Conservation (phyloP, 2,113 vertebrate genomes). For the Rhombomys opimus region DNA sequence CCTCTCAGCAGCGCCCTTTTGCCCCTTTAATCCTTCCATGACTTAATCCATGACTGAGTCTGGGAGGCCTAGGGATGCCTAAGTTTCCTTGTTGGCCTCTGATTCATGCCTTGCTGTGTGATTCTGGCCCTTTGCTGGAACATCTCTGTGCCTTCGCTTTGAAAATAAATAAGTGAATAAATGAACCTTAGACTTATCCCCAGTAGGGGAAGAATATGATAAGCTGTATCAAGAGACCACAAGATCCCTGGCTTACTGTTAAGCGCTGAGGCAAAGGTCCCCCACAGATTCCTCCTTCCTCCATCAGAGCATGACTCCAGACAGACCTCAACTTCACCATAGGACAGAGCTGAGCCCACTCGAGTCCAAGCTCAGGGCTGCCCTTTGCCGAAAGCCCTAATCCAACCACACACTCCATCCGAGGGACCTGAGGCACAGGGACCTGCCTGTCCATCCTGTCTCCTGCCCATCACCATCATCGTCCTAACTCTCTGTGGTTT, state of each 20-base stretch:
- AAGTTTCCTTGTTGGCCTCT: not conserved
- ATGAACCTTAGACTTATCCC: not conserved
- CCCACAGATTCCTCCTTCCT: not conserved
- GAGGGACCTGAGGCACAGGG: not conserved
- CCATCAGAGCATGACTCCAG: not conserved
- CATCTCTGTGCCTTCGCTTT: constrained; percentile 54
- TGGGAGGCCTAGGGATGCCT: not conserved
- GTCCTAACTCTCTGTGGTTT: not conserved
- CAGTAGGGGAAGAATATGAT: not conserved
- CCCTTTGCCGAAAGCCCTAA: not conserved
- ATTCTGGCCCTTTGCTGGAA: constrained; percentile 13
- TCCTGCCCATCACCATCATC: not conserved
- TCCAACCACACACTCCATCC: not conserved
- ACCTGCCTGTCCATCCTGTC: not conserved
- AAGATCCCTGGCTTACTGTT: not conserved
- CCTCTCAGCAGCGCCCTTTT: not conserved
- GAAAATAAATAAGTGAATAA: not conserved
- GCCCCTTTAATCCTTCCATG: not conserved
- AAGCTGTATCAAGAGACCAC: not conserved
- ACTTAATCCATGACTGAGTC: not conserved
- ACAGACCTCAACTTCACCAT: not conserved
- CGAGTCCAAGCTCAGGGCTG: not conserved
- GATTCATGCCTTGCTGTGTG: constrained; percentile 49
- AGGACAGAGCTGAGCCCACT: not conserved
- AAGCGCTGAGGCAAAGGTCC: not conserved